Evolutionary conservation across 2,797 vertebrate species (phyloP).

Genomic region (Myotis pilosus): DNA sequence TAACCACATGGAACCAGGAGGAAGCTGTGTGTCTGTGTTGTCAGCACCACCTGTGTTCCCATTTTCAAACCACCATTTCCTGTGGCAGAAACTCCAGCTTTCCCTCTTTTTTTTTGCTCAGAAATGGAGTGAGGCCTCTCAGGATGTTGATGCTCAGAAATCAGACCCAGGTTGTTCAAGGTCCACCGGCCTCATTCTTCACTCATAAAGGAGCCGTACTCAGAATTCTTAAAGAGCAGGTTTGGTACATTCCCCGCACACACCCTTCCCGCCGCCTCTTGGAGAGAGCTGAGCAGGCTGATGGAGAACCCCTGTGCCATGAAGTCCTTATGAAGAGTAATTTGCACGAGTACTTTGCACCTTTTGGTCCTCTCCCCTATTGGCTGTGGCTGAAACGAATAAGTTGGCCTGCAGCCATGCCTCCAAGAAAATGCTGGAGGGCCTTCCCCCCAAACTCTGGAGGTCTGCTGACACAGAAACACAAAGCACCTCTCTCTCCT

Average conservation of each 20-base stretch:
- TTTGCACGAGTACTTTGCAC: neutral
- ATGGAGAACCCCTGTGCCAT: neutral
- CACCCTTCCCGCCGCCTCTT: neutral
- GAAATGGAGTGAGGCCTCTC: neutral
- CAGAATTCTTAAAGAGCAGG: neutral
- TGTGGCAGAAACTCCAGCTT: conserved; percentile 19
- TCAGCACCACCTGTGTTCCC: conserved; percentile 1
- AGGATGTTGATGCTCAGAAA: neutral
- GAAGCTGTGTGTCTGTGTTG: neutral
- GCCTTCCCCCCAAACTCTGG: neutral
- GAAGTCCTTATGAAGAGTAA: neutral
- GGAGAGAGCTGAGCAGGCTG: neutral
- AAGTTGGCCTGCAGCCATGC: neutral
- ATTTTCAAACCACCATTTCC: conserved; percentile 64
- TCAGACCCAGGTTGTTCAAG: neutral
- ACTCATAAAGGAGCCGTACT: neutral
- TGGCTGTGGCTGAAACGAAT: neutral
- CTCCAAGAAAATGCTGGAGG: neutral
- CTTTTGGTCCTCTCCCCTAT: neutral
- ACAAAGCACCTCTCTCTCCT: neutral
- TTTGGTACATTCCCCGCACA: neutral
- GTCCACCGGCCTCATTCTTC: neutral
- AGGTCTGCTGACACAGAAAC: conserved; percentile 19
- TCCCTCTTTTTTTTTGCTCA: conserved; percentile 11
- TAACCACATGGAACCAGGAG: neutral